Conservation (phyloP, 2,888 invertebrate species). For the Lasioglossum morio region DNA sequence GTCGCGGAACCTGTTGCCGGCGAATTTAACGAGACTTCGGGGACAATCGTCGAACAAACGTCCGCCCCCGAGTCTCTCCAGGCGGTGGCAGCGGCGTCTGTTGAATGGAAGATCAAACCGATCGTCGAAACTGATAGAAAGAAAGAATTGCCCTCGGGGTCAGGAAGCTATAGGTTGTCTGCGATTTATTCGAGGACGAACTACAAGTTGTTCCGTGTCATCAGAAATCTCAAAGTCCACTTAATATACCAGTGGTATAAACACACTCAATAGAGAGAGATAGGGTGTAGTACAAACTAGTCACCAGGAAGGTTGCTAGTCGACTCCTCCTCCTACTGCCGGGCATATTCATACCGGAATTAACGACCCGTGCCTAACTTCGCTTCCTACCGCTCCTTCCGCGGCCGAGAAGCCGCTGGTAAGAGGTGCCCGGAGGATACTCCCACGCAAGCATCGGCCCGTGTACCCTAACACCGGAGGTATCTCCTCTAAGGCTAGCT, state of each 20-base stretch:
- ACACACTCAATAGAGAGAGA: constrained; percentile 10
- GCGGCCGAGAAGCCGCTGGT: constrained; percentile 28
- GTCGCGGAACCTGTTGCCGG: constrained; percentile 76
- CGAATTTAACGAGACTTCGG: constrained; percentile 43
- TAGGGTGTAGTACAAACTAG: constrained; percentile 9
- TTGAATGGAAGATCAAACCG: constrained; percentile 10
- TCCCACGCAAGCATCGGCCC: constrained; percentile 17
- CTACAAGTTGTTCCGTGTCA: neutral
- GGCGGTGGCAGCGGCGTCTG: neutral
- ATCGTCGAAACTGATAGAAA: neutral
- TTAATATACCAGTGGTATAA: constrained; percentile 32
- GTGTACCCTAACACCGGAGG: neutral
- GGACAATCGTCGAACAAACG: constrained; percentile 50
- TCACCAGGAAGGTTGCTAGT: constrained; percentile 27
- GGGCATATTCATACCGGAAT: constrained; percentile 79
- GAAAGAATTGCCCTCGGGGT: neutral
- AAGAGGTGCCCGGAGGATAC: constrained; percentile 66
- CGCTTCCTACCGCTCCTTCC: constrained; percentile 51
- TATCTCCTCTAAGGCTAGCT: constrained; percentile 27
- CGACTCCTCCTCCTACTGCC: constrained; percentile 9
- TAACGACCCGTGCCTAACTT: constrained; percentile 79
- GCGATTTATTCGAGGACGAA: neutral
- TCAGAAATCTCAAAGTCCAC: constrained; percentile 6
- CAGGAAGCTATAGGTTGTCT: neutral
- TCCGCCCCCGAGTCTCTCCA: constrained; percentile 25